These are phyloP conservation scores for Rhamnusium bicolor DNA, from an alignment of 2,888 invertebrate species.

Conservation along the genomic window DNA sequence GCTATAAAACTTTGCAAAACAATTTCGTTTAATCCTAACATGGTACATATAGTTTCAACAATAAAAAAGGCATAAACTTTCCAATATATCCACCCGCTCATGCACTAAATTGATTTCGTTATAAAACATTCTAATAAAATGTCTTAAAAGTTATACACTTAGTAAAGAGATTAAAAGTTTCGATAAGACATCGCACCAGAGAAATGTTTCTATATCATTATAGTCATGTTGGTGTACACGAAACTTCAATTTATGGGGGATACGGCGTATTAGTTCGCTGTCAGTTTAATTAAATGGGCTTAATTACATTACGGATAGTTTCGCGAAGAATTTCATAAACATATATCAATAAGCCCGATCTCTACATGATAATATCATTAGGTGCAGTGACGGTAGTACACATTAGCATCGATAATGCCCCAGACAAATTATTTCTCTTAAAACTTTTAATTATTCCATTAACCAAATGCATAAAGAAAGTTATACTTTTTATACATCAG, in stretches of 20 bases:
- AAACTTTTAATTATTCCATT: slow-evolving; percentile 54
- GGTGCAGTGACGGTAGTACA: slow-evolving; percentile 37
- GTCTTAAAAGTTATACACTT: slow-evolving; percentile 61
- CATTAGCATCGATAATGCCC: slow-evolving; percentile 34
- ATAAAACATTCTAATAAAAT: slow-evolving; percentile 60
- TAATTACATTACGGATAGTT: slow-evolving; percentile 70
- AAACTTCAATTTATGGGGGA: slow-evolving; percentile 70
- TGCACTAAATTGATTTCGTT: slow-evolving; percentile 61
- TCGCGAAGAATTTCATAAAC: slow-evolving; percentile 67
- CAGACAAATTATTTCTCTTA: slow-evolving; percentile 51
- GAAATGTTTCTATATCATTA: slow-evolving; percentile 61
- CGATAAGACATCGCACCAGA: slow-evolving; percentile 52
- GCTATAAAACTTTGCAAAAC: slow-evolving; percentile 48
- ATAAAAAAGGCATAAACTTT: slow-evolving; percentile 55
- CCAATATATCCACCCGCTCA: slow-evolving; percentile 57
- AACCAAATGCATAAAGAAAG: slow-evolving; percentile 27
- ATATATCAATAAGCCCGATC: slow-evolving; percentile 61
- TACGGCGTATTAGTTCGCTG: slow-evolving; percentile 68
- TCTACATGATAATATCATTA: slow-evolving; percentile 58
- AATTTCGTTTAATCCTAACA: slow-evolving; percentile 46
- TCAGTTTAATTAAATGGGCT: slow-evolving; percentile 70
- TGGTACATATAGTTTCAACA: slow-evolving; percentile 47
- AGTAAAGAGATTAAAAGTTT: slow-evolving; percentile 62
- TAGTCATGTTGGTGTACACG: slow-evolving; percentile 59
- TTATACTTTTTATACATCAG: not conserved